These are phyloP conservation scores for Meriones psammophilus DNA, from an alignment of 2,797 vertebrate species.

Conservation along the genomic window DNA sequence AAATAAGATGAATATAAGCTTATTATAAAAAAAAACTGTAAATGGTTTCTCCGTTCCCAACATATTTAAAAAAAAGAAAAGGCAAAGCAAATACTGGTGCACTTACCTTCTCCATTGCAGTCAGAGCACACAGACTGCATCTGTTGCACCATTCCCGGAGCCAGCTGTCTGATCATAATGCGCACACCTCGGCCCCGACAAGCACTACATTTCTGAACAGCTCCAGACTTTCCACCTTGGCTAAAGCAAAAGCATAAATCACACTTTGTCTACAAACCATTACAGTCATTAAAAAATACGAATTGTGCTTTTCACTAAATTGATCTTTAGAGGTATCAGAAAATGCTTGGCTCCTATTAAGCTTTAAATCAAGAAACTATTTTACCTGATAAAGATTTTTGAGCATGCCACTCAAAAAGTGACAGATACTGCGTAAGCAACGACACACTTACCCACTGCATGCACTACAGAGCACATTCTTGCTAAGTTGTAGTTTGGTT, in stretches of 20 bases:
- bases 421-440: neutral
- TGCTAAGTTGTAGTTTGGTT: slow-evolving; percentile 99
- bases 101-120: slow-evolving; percentile 97
- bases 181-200: slow-evolving; percentile 97
- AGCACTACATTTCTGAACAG: slow-evolving; percentile 97
- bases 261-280: neutral
- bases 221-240: slow-evolving; percentile 98
- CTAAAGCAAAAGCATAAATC: slow-evolving; percentile 86
- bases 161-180: slow-evolving; percentile 99
- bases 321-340: neutral
- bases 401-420: neutral
- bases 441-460: slow-evolving; percentile 96
- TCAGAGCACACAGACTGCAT: slow-evolving; percentile 99
- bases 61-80: neutral
- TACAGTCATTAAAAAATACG: neutral
- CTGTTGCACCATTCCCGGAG: slow-evolving; percentile 99
- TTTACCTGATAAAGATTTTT: neutral
- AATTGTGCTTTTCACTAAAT: neutral
- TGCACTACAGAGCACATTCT: slow-evolving; percentile 98
- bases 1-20: neutral
- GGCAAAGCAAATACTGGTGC: slow-evolving; percentile 62
- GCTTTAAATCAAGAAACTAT: neutral
- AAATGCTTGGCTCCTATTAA: neutral
- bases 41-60: neutral
- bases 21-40: neutral